Evolutionary conservation across 2,797 vertebrate genomes (phyloP).

Genomic region (Arctocebus calabarensis): DNA sequence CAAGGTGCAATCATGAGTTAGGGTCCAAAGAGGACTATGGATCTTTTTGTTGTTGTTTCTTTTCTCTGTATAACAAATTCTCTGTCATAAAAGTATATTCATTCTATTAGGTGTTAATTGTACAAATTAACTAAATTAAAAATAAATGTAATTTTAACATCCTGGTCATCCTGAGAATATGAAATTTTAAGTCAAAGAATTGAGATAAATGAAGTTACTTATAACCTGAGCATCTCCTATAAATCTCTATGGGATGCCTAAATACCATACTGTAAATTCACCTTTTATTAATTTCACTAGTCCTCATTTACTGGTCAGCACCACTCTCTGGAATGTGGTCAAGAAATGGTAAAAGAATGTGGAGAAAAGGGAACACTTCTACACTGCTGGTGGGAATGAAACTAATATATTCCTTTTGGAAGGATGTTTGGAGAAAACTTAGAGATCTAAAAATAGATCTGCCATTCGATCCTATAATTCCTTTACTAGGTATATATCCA

Average conservation of each 20-base stretch:
- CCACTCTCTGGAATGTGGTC: neutral
- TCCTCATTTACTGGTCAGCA: neutral
- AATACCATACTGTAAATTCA: neutral
- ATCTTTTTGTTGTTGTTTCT: neutral
- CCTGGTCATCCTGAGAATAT: neutral
- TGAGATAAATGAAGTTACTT: neutral
- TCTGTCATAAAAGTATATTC: neutral
- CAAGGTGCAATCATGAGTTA: neutral
- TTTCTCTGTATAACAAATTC: neutral
- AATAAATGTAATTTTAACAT: neutral
- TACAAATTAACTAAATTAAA: slow-evolving; percentile 36
- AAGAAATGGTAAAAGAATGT: neutral
- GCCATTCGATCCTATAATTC: no score
- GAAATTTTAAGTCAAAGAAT: slow-evolving; percentile 33
- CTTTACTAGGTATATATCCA: no score
- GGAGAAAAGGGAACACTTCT: no score
- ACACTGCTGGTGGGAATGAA: no score
- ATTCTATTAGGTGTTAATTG: neutral
- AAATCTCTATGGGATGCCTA: neutral
- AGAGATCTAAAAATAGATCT: no score
- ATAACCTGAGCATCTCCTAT: neutral
- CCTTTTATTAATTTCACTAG: slow-evolving; percentile 1
- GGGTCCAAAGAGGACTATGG: rapidly evolving
- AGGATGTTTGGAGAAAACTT: no score
- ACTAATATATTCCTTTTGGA: no score